phyloP scores from a whole-genome alignment of 2,888 invertebrate species.

The Eupsilia transversa region DNA sequence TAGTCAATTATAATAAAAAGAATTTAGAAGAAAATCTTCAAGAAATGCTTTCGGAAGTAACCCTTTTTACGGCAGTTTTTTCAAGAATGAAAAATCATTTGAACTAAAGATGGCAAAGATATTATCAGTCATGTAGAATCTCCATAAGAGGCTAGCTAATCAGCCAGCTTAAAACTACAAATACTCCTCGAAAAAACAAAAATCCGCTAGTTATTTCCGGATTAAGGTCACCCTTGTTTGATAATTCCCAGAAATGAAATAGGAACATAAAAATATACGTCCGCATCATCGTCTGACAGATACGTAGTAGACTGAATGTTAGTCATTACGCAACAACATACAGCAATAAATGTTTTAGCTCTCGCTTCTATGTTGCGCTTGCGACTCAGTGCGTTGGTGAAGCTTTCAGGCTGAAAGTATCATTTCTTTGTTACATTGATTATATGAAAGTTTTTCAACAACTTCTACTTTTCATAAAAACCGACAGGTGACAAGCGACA shows the following conservation, averaged over 20 bases:
- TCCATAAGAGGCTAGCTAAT: neutral
- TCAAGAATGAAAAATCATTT: neutral
- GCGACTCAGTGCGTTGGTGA: neutral
- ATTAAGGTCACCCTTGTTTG: slow-evolving; percentile 1
- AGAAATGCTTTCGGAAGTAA: too few species aligned
- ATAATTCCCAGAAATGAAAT: slow-evolving; percentile 28
- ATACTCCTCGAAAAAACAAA: neutral
- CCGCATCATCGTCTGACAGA: slow-evolving; percentile 23
- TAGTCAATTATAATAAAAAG: neutral
- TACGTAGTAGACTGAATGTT: slow-evolving; percentile 12
- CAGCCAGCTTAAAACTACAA: neutral
- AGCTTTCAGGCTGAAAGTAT: neutral
- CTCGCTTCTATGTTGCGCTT: slow-evolving; percentile 17
- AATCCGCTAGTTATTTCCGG: neutral
- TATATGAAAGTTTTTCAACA: neutral
- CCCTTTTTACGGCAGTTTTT: neutral
- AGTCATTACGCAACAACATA: slow-evolving; percentile 42
- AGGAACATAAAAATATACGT: slow-evolving; percentile 30
- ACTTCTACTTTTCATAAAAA: neutral
- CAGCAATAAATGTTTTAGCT: slow-evolving; percentile 42
- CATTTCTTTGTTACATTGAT: neutral
- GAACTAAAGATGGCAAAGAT: neutral
- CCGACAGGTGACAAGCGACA: neutral
- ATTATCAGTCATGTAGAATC: neutral
- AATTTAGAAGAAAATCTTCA: neutral